Evolutionary conservation across 2,113 vertebrate species (phyloP).

Genomic region (Datnioides undecimradiatus): DNA sequence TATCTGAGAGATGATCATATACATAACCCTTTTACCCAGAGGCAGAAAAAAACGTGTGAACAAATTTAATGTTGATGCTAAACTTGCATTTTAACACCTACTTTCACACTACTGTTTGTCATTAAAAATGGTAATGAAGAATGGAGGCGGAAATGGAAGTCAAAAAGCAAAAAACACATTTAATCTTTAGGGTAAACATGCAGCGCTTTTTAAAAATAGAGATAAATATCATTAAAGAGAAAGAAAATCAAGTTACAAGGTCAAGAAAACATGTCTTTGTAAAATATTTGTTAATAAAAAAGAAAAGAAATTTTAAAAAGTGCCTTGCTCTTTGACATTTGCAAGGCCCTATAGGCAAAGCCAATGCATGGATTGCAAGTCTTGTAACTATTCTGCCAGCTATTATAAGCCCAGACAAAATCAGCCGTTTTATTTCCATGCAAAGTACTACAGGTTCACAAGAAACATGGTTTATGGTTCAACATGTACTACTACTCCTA

Average conservation of each 20-base stretch:
- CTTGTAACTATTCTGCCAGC: background rate
- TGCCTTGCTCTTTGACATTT: background rate
- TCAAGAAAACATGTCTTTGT: background rate
- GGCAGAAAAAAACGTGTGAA: background rate
- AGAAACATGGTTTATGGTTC: background rate
- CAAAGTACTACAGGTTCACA: background rate
- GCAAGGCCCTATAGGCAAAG: background rate
- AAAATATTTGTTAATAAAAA: background rate
- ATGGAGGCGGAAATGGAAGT: background rate
- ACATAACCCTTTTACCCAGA: background rate
- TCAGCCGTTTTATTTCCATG: background rate
- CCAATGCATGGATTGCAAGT: background rate
- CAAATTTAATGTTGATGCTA: background rate
- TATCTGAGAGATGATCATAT: background rate
- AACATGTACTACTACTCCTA: background rate
- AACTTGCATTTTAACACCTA: background rate
- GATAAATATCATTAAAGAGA: background rate
- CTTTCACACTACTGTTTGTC: background rate
- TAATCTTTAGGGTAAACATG: background rate
- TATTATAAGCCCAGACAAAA: background rate
- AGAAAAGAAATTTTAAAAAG: background rate
- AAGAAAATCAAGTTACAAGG: background rate
- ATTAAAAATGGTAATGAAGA: background rate
- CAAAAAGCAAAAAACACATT: background rate
- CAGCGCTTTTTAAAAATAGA: background rate